Base-by-base conservation (phyloP, 2,113 vertebrate species). In the Psittacara wagleri region DNA sequence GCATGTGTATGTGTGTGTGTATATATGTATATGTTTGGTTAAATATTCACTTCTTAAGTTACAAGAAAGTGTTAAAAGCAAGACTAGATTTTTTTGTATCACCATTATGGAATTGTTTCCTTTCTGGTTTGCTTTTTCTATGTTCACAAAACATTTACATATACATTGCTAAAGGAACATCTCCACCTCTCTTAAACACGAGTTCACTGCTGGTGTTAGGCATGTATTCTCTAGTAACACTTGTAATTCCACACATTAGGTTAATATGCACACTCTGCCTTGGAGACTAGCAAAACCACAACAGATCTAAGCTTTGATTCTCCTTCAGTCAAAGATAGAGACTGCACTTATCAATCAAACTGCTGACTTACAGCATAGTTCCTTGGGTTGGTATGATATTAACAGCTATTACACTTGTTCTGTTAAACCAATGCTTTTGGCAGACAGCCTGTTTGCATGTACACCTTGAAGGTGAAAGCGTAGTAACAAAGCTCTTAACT, bases 401-500 rank as follows among this genome's bases (percentile, higher is more conserved):
- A 27, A 48, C 1, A 80, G 31, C 14, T 11, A 7, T 49, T 10
- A 28, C 17, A n/a, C 9, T 51, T 27, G 13, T 72, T 49, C 52
- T 83, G 7, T 49, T 69, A 55, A 54, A 69, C 10, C 33, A 52
- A 3, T 20, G 37, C 46, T 22, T 49, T 41, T 55, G 52, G 33
- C 67, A 72, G 51, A 41, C 20, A 66, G 25, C 27, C 5, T 52
- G 4, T 48, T 75, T 52, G 24, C 57, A 86, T 52, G 10, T 15
- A n/a, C 2, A 2, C 6, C 0, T 0, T 29, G 24, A 57, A 63
- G 37, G 39, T 54, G 48, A 68, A 86, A 51, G 8, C 10, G 10
- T 39, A 57, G 9, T 29, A 63, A 51, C 18, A 49, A 46, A 57
- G 37, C 2, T 77, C 52, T 44, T 24, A 54, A 19, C 37, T 61